phyloP scores from a whole-genome alignment of 2,113 vertebrate genomes.

The Mionectes macconnelli region DNA sequence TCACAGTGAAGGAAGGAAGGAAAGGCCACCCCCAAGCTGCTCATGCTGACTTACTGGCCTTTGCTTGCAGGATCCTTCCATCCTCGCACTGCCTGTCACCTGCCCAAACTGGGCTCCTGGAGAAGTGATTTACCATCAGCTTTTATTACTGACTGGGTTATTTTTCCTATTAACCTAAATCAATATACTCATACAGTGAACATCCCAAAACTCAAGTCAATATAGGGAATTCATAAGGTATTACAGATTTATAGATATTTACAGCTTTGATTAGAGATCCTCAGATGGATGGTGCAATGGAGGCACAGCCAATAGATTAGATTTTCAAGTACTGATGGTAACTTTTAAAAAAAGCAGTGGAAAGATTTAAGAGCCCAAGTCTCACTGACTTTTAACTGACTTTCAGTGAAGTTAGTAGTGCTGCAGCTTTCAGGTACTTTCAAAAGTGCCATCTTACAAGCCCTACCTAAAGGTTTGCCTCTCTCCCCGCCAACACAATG shows the following conservation, averaged over 20 bases:
- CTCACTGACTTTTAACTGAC: conserved; percentile 32
- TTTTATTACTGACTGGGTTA: conserved; percentile 15
- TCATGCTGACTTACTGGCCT: background rate
- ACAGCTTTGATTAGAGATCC: conserved; percentile 32
- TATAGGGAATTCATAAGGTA: conserved; percentile 33
- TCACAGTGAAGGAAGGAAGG: rapidly evolving
- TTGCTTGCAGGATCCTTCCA: background rate
- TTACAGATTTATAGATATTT: conserved; percentile 57
- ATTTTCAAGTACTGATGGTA: conserved; percentile 13
- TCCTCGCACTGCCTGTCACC: background rate
- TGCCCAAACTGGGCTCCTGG: rapidly evolving
- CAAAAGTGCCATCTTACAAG: background rate
- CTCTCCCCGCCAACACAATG: rapidly evolving
- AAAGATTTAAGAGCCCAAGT: conserved; percentile 21
- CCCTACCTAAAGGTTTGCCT: background rate
- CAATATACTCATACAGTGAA: conserved; percentile 45
- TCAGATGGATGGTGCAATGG: background rate
- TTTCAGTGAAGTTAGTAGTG: background rate
- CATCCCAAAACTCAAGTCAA: conserved; percentile 46
- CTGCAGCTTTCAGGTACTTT: background rate
- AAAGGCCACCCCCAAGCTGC: background rate
- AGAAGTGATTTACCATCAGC: background rate
- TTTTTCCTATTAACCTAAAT: conserved; percentile 54
- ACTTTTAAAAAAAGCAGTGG: background rate
- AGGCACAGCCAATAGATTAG: conserved; percentile 22